Evolutionary conservation across 2,888 invertebrate genomes (phyloP).

Genomic region (Drosophila mulleri): DNA sequence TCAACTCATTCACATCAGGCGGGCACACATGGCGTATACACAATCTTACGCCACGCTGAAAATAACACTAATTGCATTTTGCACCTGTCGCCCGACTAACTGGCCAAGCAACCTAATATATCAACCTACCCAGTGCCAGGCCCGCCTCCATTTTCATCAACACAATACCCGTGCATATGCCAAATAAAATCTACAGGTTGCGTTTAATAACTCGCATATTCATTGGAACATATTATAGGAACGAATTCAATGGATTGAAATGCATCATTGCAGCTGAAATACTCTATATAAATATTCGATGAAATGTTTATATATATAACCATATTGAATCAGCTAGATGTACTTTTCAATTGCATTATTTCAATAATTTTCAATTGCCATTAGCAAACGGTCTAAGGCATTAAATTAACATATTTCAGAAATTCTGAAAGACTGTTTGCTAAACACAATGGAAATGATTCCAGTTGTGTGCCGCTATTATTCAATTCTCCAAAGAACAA

Average conservation of each 20-base stretch:
- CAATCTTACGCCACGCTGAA: slow-evolving; percentile 66
- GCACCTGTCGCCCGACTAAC: slow-evolving; percentile 57
- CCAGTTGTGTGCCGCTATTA: not conserved
- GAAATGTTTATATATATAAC: not conserved
- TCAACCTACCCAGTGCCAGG: slow-evolving; percentile 3
- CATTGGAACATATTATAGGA: slow-evolving; percentile 6
- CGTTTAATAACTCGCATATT: slow-evolving; percentile 16
- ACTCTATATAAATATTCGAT: not conserved
- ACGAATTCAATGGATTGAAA: not conserved
- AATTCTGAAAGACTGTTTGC: not conserved
- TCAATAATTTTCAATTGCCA: not conserved
- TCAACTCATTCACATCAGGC: slow-evolving; percentile 53
- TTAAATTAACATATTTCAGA: not conserved
- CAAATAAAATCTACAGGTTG: slow-evolving; percentile 30
- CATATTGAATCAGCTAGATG: not conserved
- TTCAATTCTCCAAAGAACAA: not conserved
- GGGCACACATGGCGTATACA: slow-evolving; percentile 65
- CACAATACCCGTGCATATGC: not conserved
- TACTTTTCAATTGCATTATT: not conserved
- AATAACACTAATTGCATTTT: slow-evolving; percentile 75
- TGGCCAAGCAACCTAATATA: slow-evolving; percentile 28
- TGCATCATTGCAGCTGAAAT: not conserved
- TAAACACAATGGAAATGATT: not conserved
- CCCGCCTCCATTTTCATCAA: slow-evolving; percentile 1
- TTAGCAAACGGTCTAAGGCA: not conserved